Evolutionary conservation across 2,113 vertebrate species (phyloP), one percentile per base, ranked within the genome.

Genomic region (Planiliza haematocheilus): DNA sequence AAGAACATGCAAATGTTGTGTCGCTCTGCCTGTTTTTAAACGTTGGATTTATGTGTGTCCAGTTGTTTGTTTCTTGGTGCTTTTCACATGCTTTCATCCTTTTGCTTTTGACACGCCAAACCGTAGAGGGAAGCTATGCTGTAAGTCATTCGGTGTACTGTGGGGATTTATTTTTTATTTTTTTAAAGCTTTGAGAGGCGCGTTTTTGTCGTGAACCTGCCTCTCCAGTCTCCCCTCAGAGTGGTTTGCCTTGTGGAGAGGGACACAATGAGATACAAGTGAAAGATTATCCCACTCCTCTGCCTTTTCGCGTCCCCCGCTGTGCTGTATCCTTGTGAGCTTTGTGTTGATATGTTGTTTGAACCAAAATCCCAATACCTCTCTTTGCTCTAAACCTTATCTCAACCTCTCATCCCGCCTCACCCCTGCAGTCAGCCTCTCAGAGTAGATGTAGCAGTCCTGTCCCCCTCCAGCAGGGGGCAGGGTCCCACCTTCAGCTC

Each of bases 361-460:
- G 51, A 71, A 30, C 77, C 62, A 63, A 69, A 82, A 51, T 59
- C 24, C 45, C 36, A 37, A 45, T 17, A 36, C 48, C 7, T 24
- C 52, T 49, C 17, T 64, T 57, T 38, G 5, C 66, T 49, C 34
- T 42, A 21, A 3, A 11, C 60, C 80, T 49, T 42, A 59, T 70
- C 72, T 49, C 65, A 65, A 37, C 62, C 70, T 53, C 36, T 63
- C 70, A 43, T 34, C 63, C 61, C 24, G n/a, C 16, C 11, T 42
- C 17, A 0, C 68, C 24, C 45, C 59, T 66, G 41, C 61, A 86
- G 72, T 77, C 73, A 62, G 74, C 81, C 77, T 88, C 80, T 89
- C 70, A 85, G 78, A 88, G 66, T 75, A 89, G 83, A 92, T 91
- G 90, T 92, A 93, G 91, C 89, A 92, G 62, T 86, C 74, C 82